A percentile compares a stretch with the other conserved stretches of the same genome.
Evolutionary conservation across 2,797 vertebrate genomes (phyloP).

Genomic region (Caiman crocodilus): DNA sequence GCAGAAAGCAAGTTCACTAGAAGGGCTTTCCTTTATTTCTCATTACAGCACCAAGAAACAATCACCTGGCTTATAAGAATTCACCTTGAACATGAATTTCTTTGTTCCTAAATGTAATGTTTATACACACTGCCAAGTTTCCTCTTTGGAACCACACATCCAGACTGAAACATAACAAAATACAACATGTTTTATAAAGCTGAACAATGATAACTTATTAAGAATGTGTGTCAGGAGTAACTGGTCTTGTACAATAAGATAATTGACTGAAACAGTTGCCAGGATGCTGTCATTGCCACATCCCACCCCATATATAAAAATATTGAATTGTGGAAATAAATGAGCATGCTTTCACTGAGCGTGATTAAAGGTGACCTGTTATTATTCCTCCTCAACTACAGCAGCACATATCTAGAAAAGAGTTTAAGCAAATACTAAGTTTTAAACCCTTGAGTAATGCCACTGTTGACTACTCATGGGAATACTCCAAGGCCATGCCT

Average conservation of each 20-base stretch:
- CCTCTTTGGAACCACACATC: not conserved
- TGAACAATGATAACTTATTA: not conserved
- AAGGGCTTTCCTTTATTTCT: constrained; percentile 18
- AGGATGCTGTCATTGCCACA: constrained; percentile 12
- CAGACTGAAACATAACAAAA: not conserved
- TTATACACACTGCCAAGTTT: not conserved
- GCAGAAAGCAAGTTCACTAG: constrained; percentile 27
- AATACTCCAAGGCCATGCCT: too few relatives aligned
- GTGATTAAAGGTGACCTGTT: constrained; percentile 30
- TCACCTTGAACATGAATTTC: constrained; percentile 29
- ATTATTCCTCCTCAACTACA: constrained; percentile 1
- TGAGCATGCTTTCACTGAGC: constrained; percentile 47
- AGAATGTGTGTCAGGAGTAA: not conserved
- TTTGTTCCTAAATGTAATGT: not conserved
- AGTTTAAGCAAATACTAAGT: too few relatives aligned
- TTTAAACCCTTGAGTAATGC: too few relatives aligned
- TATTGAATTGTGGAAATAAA: constrained; percentile 4
- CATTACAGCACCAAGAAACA: constrained; percentile 28
- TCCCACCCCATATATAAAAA: constrained; percentile 23
- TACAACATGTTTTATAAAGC: not conserved
- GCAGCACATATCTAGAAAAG: not conserved
- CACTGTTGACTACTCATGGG: too few relatives aligned
- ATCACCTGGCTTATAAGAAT: constrained; percentile 30
- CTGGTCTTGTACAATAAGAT: constrained; percentile 15
- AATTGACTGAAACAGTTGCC: constrained; percentile 26